Percentiles rank a stretch among this genome's conserved stretches.
Evolutionary conservation across 2,888 invertebrate genomes (phyloP).

Genomic region (Diarsia brunnea): DNA sequence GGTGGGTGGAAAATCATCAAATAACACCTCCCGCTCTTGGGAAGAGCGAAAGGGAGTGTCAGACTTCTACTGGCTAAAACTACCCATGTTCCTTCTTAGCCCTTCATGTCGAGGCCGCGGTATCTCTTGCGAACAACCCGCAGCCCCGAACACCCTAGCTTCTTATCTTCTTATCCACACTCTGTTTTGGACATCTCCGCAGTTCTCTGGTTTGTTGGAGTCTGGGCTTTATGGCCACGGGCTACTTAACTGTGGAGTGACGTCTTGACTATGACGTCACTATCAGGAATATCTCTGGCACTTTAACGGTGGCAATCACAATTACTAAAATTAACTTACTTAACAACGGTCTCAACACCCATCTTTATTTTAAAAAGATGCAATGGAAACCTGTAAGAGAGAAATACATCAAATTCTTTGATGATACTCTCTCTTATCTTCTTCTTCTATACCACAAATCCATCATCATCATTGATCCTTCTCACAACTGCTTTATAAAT

Average conservation of each 20-base stretch:
- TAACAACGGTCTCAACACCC: background rate
- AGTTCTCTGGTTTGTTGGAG: no score
- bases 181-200: no score
- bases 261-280: background rate
- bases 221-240: background rate
- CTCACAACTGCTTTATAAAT: slow-evolving; percentile 77
- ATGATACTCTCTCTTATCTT: background rate
- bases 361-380: background rate
- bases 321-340: background rate
- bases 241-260: no score
- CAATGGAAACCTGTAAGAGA: background rate
- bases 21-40: no score
- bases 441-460: slow-evolving; percentile 68
- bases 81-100: no score
- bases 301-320: background rate
- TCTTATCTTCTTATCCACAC: no score
- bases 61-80: no score
- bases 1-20: no score
- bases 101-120: no score
- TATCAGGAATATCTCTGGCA: slow-evolving; percentile 12
- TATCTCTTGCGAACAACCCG: no score
- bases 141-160: no score
- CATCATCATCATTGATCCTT: slow-evolving; percentile 79
- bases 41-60: no score
- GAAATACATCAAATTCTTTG: background rate